These are phyloP conservation scores for Philantomba maxwellii DNA, from an alignment of 2,113 vertebrate genomes.

Conservation along the genomic window DNA sequence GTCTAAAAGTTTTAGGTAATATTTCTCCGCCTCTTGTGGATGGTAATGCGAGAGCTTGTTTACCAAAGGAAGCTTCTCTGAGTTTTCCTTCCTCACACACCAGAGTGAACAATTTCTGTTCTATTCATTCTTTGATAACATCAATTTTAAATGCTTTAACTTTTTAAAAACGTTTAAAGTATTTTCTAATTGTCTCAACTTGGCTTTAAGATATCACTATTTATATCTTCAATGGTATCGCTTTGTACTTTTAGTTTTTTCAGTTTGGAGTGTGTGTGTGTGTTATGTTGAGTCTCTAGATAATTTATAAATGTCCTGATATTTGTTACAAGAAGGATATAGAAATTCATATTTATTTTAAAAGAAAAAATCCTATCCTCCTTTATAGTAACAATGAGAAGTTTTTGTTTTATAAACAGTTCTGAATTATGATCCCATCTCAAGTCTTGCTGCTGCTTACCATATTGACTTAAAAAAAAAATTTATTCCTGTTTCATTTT, in stretches of 20 bases:
- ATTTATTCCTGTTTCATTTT: conserved; percentile 31
- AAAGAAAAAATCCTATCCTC: background rate
- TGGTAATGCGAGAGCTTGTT: background rate
- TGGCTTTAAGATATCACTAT: background rate
- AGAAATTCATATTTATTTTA: background rate
- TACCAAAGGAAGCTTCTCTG: background rate
- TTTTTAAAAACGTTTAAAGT: background rate
- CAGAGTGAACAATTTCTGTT: background rate
- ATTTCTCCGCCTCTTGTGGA: background rate
- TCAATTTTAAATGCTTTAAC: background rate
- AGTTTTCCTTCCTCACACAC: background rate
- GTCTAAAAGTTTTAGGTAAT: background rate
- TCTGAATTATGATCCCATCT: conserved; percentile 12
- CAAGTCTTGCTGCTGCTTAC: conserved; percentile 3
- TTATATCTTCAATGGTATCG: background rate
- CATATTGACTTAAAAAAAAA: background rate
- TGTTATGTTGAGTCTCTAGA: background rate
- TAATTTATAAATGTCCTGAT: conserved; percentile 1
- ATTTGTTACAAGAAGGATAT: background rate
- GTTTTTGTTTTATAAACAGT: background rate
- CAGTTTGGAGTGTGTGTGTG: background rate
- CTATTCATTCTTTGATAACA: background rate
- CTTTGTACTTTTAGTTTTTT: background rate
- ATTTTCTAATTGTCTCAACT: background rate
- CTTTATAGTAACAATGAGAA: background rate